These are phyloP conservation scores for Penaeus vannamei DNA, from an alignment of 1,140 invertebrate species.

Conservation along the genomic window DNA sequence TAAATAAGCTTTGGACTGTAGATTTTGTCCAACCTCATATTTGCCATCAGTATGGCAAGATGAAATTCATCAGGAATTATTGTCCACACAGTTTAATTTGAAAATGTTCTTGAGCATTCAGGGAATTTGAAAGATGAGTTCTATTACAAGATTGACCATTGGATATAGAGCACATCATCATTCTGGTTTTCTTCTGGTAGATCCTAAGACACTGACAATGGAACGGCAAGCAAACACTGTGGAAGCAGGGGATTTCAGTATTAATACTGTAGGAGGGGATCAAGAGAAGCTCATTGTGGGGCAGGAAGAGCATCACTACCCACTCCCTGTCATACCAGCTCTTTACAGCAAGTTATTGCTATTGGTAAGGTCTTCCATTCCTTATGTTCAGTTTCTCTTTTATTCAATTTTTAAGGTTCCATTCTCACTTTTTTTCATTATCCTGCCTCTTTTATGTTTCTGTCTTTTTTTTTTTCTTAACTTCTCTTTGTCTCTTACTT, in stretches of 20 bases:
- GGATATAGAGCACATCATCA: too few relatives aligned
- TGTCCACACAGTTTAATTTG: too few relatives aligned
- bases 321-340: conserved; percentile 47
- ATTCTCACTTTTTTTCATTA: not conserved
- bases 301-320: conserved; percentile 46
- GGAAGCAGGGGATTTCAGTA: not conserved
- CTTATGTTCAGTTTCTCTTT: not conserved
- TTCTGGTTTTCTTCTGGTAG: too few relatives aligned
- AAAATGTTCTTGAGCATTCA: too few relatives aligned
- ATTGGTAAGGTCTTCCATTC: conserved; percentile 25
- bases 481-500: not conserved
- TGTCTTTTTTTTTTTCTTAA: not conserved
- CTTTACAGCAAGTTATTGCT: conserved; percentile 47
- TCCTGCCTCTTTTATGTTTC: not conserved
- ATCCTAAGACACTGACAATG: too few relatives aligned
- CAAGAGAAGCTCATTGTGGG: conserved; percentile 42
- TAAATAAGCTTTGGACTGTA: too few relatives aligned
- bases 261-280: conserved; percentile 29
- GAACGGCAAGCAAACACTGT: not conserved
- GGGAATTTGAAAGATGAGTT: too few relatives aligned
- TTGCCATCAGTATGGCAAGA: too few relatives aligned
- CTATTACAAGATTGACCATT: too few relatives aligned
- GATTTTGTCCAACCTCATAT: too few relatives aligned
- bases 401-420: too few relatives aligned
- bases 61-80: too few relatives aligned